Conservation (phyloP, 2,113 vertebrate species). For the Python bivittatus region DNA sequence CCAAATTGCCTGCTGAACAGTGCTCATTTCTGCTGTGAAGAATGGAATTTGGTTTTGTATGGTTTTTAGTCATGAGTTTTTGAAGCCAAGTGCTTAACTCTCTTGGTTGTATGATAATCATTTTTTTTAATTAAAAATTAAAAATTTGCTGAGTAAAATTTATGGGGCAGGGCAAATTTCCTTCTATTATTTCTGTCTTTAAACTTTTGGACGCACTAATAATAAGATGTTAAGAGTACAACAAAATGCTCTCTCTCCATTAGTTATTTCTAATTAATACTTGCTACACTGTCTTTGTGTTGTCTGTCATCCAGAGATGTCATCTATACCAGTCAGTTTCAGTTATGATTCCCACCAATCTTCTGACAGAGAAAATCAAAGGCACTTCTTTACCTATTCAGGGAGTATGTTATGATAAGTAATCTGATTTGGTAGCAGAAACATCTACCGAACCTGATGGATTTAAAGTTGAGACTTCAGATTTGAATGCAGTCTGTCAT, state of each 20-base stretch:
- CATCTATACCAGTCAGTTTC: not conserved
- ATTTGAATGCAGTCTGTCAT: not conserved
- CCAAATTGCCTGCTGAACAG: not conserved
- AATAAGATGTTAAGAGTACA: not conserved
- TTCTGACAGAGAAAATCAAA: not conserved
- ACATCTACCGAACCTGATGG: not conserved
- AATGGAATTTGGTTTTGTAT: not conserved
- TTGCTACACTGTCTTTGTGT: not conserved
- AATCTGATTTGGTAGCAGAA: not conserved
- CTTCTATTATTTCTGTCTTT: not conserved
- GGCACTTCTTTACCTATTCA: not conserved
- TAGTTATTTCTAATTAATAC: not conserved
- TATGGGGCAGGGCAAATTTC: not conserved
- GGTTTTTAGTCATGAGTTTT: not conserved
- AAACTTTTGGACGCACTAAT: not conserved
- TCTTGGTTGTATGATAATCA: not conserved
- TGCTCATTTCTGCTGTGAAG: not conserved
- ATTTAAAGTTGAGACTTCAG: not conserved
- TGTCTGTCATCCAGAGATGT: not conserved
- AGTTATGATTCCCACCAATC: not conserved
- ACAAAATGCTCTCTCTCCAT: not conserved
- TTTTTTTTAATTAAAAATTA: not conserved
- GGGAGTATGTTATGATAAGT: too few species aligned
- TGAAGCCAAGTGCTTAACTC: not conserved
- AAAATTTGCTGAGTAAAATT: not conserved